Conservation (phyloP, 2,113 vertebrate species). For the Gavia stellata region DNA sequence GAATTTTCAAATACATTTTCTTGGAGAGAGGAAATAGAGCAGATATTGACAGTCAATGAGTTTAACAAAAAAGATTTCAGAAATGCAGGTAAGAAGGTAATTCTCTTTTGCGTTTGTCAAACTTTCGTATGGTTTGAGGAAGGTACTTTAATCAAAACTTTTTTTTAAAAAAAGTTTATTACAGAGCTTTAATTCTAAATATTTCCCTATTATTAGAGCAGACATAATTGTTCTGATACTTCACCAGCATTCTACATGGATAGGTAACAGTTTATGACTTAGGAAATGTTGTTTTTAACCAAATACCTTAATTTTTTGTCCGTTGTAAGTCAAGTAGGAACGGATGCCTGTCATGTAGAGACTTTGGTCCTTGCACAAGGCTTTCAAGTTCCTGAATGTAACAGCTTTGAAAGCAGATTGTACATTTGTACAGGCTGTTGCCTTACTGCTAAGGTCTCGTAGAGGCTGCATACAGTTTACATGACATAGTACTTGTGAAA, state of each 20-base stretch:
- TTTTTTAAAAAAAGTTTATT: neutral
- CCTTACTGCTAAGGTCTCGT: neutral
- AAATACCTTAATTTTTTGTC: neutral
- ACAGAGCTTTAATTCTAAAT: neutral
- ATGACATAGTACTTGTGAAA: neutral
- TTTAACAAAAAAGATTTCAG: neutral
- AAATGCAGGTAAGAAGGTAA: neutral
- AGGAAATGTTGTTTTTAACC: neutral
- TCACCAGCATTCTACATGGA: neutral
- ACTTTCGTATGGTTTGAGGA: neutral
- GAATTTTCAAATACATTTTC: neutral
- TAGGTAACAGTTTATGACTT: neutral
- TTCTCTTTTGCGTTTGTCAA: neutral
- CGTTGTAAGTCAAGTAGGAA: neutral
- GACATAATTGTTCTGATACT: neutral
- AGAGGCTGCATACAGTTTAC: neutral
- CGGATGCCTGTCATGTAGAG: neutral
- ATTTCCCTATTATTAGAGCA: neutral
- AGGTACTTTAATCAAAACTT: neutral
- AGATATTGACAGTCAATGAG: neutral
- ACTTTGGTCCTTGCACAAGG: neutral
- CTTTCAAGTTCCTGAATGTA: neutral
- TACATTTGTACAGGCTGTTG: neutral
- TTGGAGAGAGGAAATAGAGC: neutral
- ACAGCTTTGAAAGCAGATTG: neutral